Evolutionary conservation across 2,888 invertebrate genomes (phyloP), one percentile per base, ranked within the genome.

Genomic region (Philhelius pedissequus): DNA sequence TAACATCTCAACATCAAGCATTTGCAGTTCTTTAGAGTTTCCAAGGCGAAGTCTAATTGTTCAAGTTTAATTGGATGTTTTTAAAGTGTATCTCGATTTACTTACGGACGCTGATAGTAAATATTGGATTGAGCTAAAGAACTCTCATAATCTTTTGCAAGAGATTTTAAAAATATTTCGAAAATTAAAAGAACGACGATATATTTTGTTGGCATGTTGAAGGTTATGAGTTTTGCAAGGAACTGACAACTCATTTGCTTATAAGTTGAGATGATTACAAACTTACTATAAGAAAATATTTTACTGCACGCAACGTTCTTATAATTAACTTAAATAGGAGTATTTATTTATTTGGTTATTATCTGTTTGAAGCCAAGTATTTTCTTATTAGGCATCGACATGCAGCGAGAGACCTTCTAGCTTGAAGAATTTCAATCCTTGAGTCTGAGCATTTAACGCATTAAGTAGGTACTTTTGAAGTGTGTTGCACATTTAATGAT

Each of bases 91-190:
- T 35, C 3, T 18, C 25, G 6, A 1, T 18, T 2, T 6, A 87
- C 89, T 86, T 87, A 89, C 89, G 87, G 84, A 56, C 83, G 78
- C 20, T 88, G 87, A 35, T 88, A 88, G 73, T 87, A 89, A 48
- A 89, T 88, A 75, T 89, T 88, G 0, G 88, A 86, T n/a, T 84
- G 87, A 8, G 83, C 45, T 48, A 87, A 25, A 4, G 66, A 58
- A 22, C 32, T 50, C 0, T 70, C 74, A 58, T 68, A 43, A 9
- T 32, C 56, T 18, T 18, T 56, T 18, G 74, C 69, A n/a, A 58
- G 4, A 3, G 22, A 15, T 9, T 8, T 5, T 2, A 30, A 15
- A 9, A 70, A 13, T n/a, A n/a, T 20, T 4, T 50, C 43, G 9
- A 62, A 30, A 22, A 64, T 8, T n/a, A 69, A 15, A 3, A 40